phyloP scores from a whole-genome alignment of 2,113 vertebrate species.

The Microtus ochrogaster region DNA sequence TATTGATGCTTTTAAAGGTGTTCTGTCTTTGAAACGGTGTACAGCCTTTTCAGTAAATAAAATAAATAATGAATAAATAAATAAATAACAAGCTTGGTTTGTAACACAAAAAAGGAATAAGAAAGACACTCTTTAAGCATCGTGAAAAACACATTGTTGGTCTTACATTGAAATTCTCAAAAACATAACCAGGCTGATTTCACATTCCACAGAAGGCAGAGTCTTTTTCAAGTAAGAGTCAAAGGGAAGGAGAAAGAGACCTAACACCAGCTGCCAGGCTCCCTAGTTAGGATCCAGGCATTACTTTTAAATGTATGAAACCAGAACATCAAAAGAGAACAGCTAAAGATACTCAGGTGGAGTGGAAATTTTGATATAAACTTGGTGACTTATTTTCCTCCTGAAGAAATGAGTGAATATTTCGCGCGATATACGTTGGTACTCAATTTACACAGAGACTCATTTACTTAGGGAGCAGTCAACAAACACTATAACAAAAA shows the following conservation, averaged over 20 bases:
- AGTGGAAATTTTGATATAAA: conserved; percentile 64
- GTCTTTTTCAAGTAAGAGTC: conserved; percentile 25
- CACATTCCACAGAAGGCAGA: conserved; percentile 32
- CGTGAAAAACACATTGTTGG: neutral
- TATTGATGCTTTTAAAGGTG: conserved; percentile 36
- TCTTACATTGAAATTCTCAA: conserved; percentile 46
- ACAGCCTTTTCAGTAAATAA: neutral
- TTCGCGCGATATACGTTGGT: conserved; percentile 36
- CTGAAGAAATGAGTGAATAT: conserved; percentile 46
- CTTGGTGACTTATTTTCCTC: conserved; percentile 48
- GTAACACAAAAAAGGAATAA: neutral
- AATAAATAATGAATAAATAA: neutral
- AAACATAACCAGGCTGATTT: conserved; percentile 48
- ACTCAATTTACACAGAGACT: neutral
- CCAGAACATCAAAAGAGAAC: conserved; percentile 74
- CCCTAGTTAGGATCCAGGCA: conserved; percentile 26
- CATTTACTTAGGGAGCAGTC: conserved; percentile 31
- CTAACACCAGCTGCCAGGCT: neutral
- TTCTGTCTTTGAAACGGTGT: conserved; percentile 40
- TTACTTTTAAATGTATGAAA: conserved; percentile 77
- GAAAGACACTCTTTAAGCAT: conserved; percentile 15
- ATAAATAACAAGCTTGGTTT: conserved; percentile 14
- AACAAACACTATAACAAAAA: conserved; percentile 24
- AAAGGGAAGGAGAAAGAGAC: conserved; percentile 41
- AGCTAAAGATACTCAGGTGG: conserved; percentile 57